phyloP scores from a whole-genome alignment of 2,888 invertebrate species.

The Synergus japonicus region DNA sequence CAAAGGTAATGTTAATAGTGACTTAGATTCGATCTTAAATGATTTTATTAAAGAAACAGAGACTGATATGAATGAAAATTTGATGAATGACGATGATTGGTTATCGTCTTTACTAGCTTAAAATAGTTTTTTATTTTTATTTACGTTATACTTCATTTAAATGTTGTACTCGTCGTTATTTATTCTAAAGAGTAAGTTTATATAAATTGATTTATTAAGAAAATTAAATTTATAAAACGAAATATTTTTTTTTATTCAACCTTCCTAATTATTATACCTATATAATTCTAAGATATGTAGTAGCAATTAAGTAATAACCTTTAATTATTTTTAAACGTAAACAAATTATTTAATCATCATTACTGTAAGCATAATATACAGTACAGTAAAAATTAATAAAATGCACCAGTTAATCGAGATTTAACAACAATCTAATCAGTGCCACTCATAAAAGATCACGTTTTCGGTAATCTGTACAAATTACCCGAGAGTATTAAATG shows the following conservation, averaged over 20 bases:
- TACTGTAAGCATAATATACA: neutral
- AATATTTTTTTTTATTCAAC: neutral
- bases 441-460: conserved; percentile 66
- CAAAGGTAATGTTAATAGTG: conserved; percentile 39
- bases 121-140: neutral
- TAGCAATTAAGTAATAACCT: neutral
- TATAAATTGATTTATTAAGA: neutral
- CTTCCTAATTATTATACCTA: neutral
- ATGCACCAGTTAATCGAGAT: neutral
- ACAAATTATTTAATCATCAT: neutral
- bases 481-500: conserved; percentile 91
- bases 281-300: neutral
- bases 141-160: neutral
- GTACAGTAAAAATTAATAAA: neutral
- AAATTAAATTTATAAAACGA: neutral
- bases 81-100: conserved; percentile 54
- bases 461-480: conserved; percentile 91
- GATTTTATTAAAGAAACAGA: conserved; percentile 39
- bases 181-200: neutral
- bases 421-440: neutral
- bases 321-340: neutral
- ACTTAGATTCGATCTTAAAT: conserved; percentile 50
- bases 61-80: conserved; percentile 40
- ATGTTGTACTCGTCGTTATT: neutral
- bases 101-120: conserved; percentile 48